Percentiles rank a stretch among this genome's conserved stretches.
phyloP scores from a whole-genome alignment of 2,888 invertebrate genomes.

The Cephus nigrinus region DNA sequence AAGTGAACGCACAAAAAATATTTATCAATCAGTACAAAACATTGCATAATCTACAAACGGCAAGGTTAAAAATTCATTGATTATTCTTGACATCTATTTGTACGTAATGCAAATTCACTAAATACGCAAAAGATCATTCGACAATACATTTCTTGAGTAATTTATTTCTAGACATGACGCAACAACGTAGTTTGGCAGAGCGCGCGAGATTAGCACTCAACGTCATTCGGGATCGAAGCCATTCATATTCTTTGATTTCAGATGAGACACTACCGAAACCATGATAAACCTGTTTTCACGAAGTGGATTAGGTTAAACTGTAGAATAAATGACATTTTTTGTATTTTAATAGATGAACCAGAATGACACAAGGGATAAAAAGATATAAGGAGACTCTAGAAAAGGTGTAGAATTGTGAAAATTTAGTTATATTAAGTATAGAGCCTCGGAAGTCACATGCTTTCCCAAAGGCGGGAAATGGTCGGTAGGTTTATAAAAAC shows the following conservation, averaged over 20 bases:
- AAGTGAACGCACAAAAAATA: neutral
- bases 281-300: neutral
- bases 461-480: constrained; percentile 23
- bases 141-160: neutral
- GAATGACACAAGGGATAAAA: neutral
- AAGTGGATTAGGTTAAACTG: neutral
- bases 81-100: neutral
- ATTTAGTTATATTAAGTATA: neutral
- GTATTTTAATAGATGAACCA: neutral
- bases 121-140: neutral
- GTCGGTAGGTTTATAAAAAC: constrained; percentile 16
- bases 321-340: neutral
- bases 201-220: neutral
- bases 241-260: neutral
- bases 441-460: constrained; percentile 19
- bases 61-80: neutral
- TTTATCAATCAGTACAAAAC: neutral
- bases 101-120: neutral
- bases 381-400: neutral
- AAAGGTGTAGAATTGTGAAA: neutral
- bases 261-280: neutral
- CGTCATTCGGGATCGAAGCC: neutral
- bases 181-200: neutral
- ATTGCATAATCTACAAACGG: neutral
- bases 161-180: neutral